phyloP scores from a whole-genome alignment of 2,113 vertebrate species.

The Salvelinus namaycush region DNA sequence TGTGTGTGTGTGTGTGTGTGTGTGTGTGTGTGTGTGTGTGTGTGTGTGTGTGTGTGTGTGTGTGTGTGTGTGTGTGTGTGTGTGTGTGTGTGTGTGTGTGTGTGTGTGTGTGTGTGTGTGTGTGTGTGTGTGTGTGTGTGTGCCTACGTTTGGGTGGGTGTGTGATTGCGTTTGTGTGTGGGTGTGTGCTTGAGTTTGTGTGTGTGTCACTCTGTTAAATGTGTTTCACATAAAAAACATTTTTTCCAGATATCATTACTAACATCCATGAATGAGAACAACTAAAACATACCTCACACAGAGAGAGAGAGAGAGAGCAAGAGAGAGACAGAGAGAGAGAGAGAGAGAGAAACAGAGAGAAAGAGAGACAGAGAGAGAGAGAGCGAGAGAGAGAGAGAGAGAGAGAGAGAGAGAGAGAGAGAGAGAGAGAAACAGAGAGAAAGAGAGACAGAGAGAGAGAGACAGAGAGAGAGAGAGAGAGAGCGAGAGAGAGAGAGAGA shows the following conservation, averaged over 20 bases:
- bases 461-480: background rate
- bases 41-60: too few relatives aligned
- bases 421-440: too few relatives aligned
- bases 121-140: background rate
- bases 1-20: background rate
- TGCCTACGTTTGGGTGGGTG: background rate
- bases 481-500: background rate
- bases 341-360: rapidly evolving
- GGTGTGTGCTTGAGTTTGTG: too few relatives aligned
- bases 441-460: too few relatives aligned
- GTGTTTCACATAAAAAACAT: background rate
- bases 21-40: background rate
- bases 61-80: too few relatives aligned
- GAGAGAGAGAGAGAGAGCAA: background rate
- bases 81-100: constrained; percentile 1
- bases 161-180: background rate
- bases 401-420: too few relatives aligned
- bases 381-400: too few relatives aligned
- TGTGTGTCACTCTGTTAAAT: background rate
- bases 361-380: too few relatives aligned
- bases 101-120: background rate
- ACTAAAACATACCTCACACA: background rate
- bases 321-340: too few relatives aligned
- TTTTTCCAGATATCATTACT: constrained; percentile 8
- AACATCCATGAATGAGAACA: constrained; percentile 1